Evolutionary conservation across 2,113 vertebrate genomes (phyloP), one percentile per base, ranked within the genome.

Genomic region (Oryzias melastigma): DNA sequence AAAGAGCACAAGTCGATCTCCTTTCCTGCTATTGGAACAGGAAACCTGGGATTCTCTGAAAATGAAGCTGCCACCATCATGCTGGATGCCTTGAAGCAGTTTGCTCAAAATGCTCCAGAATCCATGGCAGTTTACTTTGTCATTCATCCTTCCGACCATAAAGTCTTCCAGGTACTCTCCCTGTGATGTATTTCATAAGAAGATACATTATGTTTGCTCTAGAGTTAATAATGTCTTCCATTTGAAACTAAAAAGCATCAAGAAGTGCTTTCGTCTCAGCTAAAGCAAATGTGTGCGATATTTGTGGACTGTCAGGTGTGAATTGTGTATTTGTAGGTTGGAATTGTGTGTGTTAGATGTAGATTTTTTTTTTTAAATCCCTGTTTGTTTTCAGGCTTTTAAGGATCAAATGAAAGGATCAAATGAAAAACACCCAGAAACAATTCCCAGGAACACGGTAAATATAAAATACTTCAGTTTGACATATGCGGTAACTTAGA

Each of bases 1-100:
- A 0, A 0, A 0, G 0, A 1, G 0, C 0, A 13, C 73, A 16
- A 45, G 25, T 95, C 94, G 1, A 73, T 98, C 64, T 81, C 94
- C 50, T 95, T 98, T 58, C 94, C 94, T 45, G 87, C 90, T 18
- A 77, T 92, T 16, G 93, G 88, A 4, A 86, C 88, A 3, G 92
- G 90, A 68, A 7, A 0, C 0, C 56, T 78, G 5, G 0, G 0
- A 0, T 77, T 94, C 7, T 0, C 0, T 3, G 60, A 61, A 22
- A 1, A 4, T 2, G 35, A 16, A 15, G 88, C 65, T 19, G 91
- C 92, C 3, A 0, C 45, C 1, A 79, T 91, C 49, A 93, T 97
- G 92, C 70, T 65, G 1, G 0, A 27, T 0, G 82, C 78, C 51
- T 84, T 93, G 58, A 7, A 54, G 24, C 0, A 1, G 0, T 95